Evolutionary conservation across 2,888 invertebrate genomes (phyloP).

Genomic region (Crossocerus cetratus): DNA sequence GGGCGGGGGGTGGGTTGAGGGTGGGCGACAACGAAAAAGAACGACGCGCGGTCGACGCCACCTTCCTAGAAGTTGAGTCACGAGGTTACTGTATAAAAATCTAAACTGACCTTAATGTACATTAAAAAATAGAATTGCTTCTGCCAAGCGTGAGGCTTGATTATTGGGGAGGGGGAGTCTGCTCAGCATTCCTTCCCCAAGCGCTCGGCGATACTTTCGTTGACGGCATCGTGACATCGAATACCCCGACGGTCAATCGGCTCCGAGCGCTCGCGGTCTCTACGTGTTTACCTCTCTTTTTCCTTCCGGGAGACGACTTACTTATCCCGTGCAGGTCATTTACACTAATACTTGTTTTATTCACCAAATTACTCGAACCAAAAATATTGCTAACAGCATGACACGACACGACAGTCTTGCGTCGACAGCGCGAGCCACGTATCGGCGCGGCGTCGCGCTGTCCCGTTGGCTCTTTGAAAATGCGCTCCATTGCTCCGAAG

Average conservation of each 20-base stretch:
- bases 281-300: not conserved
- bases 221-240: constrained; percentile 52
- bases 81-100: constrained; percentile 72
- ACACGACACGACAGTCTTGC: constrained; percentile 46
- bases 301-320: constrained; percentile 12
- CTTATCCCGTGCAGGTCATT: constrained; percentile 14
- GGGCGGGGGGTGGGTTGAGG: no score
- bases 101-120: constrained; percentile 72
- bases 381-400: constrained; percentile 52
- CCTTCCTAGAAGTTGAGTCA: constrained; percentile 48
- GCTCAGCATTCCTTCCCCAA: constrained; percentile 37
- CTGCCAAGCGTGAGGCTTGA: constrained; percentile 48
- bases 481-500: constrained; percentile 24
- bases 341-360: constrained; percentile 24
- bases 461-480: not conserved
- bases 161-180: constrained; percentile 19
- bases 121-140: constrained; percentile 68
- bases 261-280: constrained; percentile 33
- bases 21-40: constrained; percentile 28
- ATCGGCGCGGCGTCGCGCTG: constrained; percentile 13
- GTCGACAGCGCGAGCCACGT: constrained; percentile 17
- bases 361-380: constrained; percentile 43
- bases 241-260: constrained; percentile 46
- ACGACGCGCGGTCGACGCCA: constrained; percentile 32
- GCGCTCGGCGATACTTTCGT: constrained; percentile 56